A percentile compares a stretch with the other conserved stretches of the same genome.
phyloP scores from a whole-genome alignment of 1,140 invertebrate species.

The Drosophila mojavensis region DNA sequence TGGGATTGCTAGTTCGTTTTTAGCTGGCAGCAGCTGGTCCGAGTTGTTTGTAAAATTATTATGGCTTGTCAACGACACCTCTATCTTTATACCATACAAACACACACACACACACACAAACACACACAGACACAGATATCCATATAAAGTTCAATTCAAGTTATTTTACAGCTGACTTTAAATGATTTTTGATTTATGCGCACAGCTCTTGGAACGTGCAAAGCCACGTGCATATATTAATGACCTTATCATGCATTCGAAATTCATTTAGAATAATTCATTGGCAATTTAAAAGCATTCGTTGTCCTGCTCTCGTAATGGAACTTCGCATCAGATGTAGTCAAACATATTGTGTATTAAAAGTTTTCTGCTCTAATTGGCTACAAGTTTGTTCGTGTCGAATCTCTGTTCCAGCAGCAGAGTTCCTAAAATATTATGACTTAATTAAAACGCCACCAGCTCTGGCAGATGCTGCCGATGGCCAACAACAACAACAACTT shows the following conservation, averaged over 20 bases:
- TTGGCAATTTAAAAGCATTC: slow-evolving; percentile 17
- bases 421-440: slow-evolving; percentile 27
- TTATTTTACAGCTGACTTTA: slow-evolving; percentile 11
- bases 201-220: not conserved
- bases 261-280: slow-evolving; percentile 19
- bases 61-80: slow-evolving; percentile 16
- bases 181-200: slow-evolving; percentile 29
- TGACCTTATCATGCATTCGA: slow-evolving; percentile 17
- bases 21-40: slow-evolving; percentile 14
- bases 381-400: slow-evolving; percentile 17
- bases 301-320: not conserved
- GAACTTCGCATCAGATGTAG: not conserved
- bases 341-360: not conserved
- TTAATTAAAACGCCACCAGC: slow-evolving; percentile 41
- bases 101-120: not conserved
- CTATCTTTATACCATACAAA: not conserved
- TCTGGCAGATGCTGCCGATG: not conserved
- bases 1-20: not conserved
- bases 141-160: not conserved
- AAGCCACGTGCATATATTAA: slow-evolving; percentile 31
- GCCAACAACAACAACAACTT: slow-evolving; percentile 4
- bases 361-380: slow-evolving; percentile 29
- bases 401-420: not conserved
- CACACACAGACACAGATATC: not conserved
- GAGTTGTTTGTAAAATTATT: slow-evolving; percentile 10